Conservation (phyloP, 2,113 vertebrate genomes). For the Camelus bactrianus region DNA sequence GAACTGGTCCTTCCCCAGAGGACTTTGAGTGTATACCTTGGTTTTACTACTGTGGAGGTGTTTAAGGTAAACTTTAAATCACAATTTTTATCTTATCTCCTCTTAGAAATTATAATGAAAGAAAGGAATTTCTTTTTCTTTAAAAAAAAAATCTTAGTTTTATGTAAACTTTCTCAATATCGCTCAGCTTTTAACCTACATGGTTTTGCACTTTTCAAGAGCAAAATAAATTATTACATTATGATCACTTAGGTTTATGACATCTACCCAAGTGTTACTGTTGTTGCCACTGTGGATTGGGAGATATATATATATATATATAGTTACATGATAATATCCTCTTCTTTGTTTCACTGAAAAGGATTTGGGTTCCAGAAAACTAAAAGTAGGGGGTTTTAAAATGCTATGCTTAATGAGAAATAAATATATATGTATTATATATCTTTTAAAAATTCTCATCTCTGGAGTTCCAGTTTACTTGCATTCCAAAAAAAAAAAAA, state of each 20-base stretch:
- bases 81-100: background rate
- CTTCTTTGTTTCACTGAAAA: slow-evolving; percentile 9
- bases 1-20: slow-evolving; percentile 84
- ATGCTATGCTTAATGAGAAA: slow-evolving; percentile 30
- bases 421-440: background rate
- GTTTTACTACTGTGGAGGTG: slow-evolving; percentile 88
- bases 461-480: background rate
- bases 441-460: background rate
- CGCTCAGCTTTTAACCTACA: slow-evolving; percentile 11
- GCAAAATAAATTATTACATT: background rate
- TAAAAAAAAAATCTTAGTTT: background rate
- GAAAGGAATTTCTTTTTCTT: background rate
- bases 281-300: background rate
- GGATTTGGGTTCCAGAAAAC: background rate
- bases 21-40: slow-evolving; percentile 88
- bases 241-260: background rate
- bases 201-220: slow-evolving; percentile 4
- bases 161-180: background rate
- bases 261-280: background rate
- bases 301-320: background rate
- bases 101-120: background rate
- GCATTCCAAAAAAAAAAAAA: background rate
- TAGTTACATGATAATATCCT: background rate
- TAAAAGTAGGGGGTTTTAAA: slow-evolving; percentile 3
- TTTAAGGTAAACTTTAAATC: slow-evolving; percentile 85